These are phyloP conservation scores for Semicossyphus pulcher DNA, from an alignment of 2,113 vertebrate species.

Conservation along the genomic window DNA sequence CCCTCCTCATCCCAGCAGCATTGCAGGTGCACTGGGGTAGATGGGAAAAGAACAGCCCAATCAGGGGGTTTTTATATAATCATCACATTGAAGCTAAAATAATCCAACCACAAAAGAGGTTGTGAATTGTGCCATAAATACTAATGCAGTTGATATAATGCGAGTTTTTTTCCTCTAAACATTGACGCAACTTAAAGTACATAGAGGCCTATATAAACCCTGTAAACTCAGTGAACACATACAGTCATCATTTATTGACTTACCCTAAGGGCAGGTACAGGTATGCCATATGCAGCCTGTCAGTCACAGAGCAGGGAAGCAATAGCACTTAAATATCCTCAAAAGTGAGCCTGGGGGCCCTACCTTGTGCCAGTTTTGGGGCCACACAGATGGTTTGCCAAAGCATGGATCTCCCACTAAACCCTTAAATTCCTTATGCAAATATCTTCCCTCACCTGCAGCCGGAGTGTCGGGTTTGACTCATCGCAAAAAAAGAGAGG, in stretches of 20 bases:
- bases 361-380: constrained; percentile 44
- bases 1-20: constrained; percentile 50
- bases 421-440: constrained; percentile 54
- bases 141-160: neutral
- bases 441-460: constrained; percentile 55
- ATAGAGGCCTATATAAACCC: too few relatives aligned
- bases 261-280: neutral
- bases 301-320: constrained; percentile 27
- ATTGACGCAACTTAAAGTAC: neutral
- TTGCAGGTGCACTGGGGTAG: constrained; percentile 63
- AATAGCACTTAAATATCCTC: constrained; percentile 13
- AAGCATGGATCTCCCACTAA: constrained; percentile 41
- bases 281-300: constrained; percentile 15
- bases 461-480: constrained; percentile 46
- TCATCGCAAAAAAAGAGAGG: constrained; percentile 30
- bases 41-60: neutral
- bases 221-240: neutral
- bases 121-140: neutral
- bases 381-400: constrained; percentile 52
- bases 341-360: constrained; percentile 31
- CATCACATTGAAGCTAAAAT: neutral
- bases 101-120: neutral
- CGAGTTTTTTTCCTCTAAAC: neutral
- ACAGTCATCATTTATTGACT: neutral
- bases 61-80: neutral